phyloP scores from a whole-genome alignment of 2,888 invertebrate species.

The Ennomos quercinarius region DNA sequence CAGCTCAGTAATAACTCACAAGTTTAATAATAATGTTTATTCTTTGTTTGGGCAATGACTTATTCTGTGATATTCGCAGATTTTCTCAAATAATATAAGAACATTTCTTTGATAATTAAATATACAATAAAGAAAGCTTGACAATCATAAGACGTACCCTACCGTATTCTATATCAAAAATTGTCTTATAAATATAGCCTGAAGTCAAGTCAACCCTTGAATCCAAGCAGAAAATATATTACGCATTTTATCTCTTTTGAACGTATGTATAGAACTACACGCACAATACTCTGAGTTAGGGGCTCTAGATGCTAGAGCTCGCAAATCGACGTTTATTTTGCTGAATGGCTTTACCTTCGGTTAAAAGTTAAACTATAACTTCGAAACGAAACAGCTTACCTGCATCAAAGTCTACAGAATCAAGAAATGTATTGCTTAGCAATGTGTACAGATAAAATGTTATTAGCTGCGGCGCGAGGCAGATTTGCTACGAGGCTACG shows the following conservation, averaged over 20 bases:
- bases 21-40: too few relatives aligned
- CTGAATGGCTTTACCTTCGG: constrained; percentile 20
- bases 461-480: constrained; percentile 7
- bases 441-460: constrained; percentile 16
- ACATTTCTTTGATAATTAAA: too few relatives aligned
- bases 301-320: too few relatives aligned
- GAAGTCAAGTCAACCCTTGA: background rate
- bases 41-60: too few relatives aligned
- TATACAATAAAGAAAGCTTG: too few relatives aligned
- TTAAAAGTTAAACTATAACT: constrained; percentile 13
- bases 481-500: constrained; percentile 10
- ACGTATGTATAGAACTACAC: background rate
- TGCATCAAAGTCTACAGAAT: constrained; percentile 17
- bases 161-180: too few relatives aligned
- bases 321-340: constrained; percentile 4
- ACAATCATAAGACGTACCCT: too few relatives aligned
- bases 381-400: constrained; percentile 13
- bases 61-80: too few relatives aligned
- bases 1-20: too few relatives aligned
- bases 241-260: background rate
- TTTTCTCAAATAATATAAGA: too few relatives aligned
- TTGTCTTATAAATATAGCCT: too few relatives aligned
- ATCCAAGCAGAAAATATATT: background rate
- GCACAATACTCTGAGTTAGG: too few relatives aligned
- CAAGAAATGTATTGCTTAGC: constrained; percentile 20